Evolutionary conservation across 1,140 invertebrate genomes (phyloP), one percentile per base, ranked within the genome.

Genomic region (Drosophila takahashii): DNA sequence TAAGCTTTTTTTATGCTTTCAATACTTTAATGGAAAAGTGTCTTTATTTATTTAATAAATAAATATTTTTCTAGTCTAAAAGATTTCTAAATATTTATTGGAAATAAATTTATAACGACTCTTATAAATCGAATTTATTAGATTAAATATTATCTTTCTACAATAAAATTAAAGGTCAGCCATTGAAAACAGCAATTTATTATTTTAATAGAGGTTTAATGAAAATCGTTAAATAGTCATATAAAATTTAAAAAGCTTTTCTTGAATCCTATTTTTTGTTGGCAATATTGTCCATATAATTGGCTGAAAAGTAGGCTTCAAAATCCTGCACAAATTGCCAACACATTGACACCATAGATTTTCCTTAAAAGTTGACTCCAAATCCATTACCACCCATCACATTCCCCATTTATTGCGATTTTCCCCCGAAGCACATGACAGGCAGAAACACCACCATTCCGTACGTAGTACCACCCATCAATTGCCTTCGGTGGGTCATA

Each of bases 401-500:
- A 67, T 65, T 44, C 11, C 41, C 50, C 66, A 70, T 56, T 39
- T 56, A 56, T 34, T 27, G 32, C 37, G 16, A 45, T 26, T 66
- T 47, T 10, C 1, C 26, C 9, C 4, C 16, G n/a, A 26, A 26
- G 42, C 57, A 61, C 57, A 65, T 48, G 62, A 41, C 26, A 62
- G 27, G 34, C 15, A 4, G 15, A 51, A 41, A 15, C 64, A 67
- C 45, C 60, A 52, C 56, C 56, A 18, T 16, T 56, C 13, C 15
- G n/a, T n/a, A 22, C 22, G 22, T 22, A 22, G 22, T 22, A 27
- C 44, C 61, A 44, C 15, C 36, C 75, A 77, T 78, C 69, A 79
- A 61, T 79, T 73, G 39, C 60, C 71, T 79, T 56, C 66, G 59
- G 67, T 78, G 71, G 53, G 79, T 67, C 79, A 83, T 83, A 83